Evolutionary conservation across 2,888 invertebrate genomes (phyloP).

Genomic region (Tachina fera): DNA sequence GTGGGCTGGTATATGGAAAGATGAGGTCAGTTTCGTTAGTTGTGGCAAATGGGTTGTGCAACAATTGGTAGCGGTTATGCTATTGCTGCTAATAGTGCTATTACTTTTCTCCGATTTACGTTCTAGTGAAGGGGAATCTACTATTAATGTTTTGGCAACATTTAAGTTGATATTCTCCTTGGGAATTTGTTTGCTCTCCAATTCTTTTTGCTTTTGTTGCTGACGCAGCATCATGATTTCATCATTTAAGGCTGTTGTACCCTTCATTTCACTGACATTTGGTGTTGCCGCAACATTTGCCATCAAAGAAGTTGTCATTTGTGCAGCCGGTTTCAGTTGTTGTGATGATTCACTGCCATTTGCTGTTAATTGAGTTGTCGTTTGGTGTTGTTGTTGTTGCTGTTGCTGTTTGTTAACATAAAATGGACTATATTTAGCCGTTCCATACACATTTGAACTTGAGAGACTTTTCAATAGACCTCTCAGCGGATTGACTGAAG

Average conservation of each 20-base stretch:
- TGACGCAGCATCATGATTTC: conserved; percentile 73
- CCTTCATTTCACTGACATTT: conserved; percentile 46
- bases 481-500: conserved; percentile 61
- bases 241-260: conserved; percentile 71
- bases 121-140: conserved; percentile 78
- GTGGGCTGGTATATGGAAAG: conserved; percentile 80
- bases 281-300: conserved; percentile 57
- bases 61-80: conserved; percentile 81
- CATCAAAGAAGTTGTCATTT: conserved; percentile 72
- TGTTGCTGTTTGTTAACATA: conserved; percentile 69
- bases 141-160: conserved; percentile 59
- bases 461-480: conserved; percentile 81
- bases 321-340: conserved; percentile 28
- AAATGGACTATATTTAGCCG: conserved; percentile 76
- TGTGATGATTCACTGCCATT: conserved; percentile 46
- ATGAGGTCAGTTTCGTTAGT: conserved; percentile 81
- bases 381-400: conserved; percentile 48
- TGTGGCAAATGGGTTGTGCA: conserved; percentile 81
- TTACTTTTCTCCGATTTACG: conserved; percentile 82
- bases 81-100: conserved; percentile 80
- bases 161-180: conserved; percentile 45
- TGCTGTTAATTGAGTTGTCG: not conserved
- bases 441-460: conserved; percentile 81
- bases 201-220: conserved; percentile 44
- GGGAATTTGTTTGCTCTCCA: conserved; percentile 72